Percentiles rank a stretch among this genome's conserved stretches.
These are phyloP conservation scores for Tiaroga cobitis DNA, from an alignment of 2,797 vertebrate genomes.

Conservation along the genomic window DNA sequence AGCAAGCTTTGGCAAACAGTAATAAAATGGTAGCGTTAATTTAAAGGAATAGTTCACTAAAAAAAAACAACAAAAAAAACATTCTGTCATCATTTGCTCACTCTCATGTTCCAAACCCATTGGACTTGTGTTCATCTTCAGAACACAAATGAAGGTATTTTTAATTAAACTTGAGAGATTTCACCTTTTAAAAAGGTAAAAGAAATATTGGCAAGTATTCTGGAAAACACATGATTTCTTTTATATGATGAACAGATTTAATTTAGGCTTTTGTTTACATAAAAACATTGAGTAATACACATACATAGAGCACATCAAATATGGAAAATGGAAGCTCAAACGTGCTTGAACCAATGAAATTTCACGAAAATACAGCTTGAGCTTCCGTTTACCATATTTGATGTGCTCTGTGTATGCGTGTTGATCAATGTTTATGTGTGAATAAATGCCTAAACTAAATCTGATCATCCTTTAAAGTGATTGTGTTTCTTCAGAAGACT, in stretches of 20 bases:
- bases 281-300: neutral
- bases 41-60: neutral
- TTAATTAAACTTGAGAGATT: neutral
- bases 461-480: neutral
- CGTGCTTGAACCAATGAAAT: neutral
- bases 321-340: neutral
- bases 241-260: neutral
- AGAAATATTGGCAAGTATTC: neutral
- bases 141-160: neutral
- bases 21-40: slow-evolving; percentile 45
- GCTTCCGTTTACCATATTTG: neutral
- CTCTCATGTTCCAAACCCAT: neutral
- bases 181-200: neutral
- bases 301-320: neutral
- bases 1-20: slow-evolving; percentile 72
- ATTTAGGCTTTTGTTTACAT: neutral
- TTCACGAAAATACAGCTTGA: neutral
- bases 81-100: neutral
- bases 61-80: neutral
- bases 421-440: neutral
- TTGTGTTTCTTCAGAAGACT: neutral
- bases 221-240: neutral
- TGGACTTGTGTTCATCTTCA: neutral
- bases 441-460: neutral
- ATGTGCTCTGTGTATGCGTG: neutral